These are phyloP conservation scores for Ctenosaura bakeri DNA, from an alignment of 2,797 vertebrate species.

Conservation along the genomic window DNA sequence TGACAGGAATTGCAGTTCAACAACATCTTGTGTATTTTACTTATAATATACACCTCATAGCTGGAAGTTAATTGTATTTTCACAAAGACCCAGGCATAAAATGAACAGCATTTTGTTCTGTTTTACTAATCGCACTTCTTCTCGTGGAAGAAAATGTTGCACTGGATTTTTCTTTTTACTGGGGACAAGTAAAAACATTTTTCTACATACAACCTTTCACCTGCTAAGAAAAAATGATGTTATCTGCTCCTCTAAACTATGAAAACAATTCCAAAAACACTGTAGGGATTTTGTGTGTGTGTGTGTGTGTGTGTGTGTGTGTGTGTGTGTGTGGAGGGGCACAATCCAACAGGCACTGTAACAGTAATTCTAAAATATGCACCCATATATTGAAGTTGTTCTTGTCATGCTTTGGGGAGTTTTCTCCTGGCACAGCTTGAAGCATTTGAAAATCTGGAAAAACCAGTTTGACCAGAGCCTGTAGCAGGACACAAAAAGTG, in stretches of 20 bases:
- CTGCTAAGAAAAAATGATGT: not conserved
- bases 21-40: not conserved
- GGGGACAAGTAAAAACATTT: not conserved
- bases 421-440: constrained; percentile 10
- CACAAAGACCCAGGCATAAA: not conserved
- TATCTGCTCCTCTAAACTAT: not conserved
- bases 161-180: not conserved
- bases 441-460: constrained; percentile 16
- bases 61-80: not conserved
- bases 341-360: not conserved
- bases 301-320: too few relatives aligned
- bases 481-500: not conserved
- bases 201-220: not conserved
- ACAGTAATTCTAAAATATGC: not conserved
- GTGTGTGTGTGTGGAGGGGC: not conserved
- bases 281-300: not conserved
- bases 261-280: not conserved
- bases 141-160: not conserved
- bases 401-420: not conserved
- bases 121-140: constrained; percentile 2
- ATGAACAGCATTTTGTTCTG: not conserved
- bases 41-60: not conserved
- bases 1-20: too few relatives aligned
- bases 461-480: constrained; percentile 14
- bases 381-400: not conserved